Evolutionary conservation across 2,888 invertebrate species (phyloP).

Genomic region (Melikaiella ostensackeni): DNA sequence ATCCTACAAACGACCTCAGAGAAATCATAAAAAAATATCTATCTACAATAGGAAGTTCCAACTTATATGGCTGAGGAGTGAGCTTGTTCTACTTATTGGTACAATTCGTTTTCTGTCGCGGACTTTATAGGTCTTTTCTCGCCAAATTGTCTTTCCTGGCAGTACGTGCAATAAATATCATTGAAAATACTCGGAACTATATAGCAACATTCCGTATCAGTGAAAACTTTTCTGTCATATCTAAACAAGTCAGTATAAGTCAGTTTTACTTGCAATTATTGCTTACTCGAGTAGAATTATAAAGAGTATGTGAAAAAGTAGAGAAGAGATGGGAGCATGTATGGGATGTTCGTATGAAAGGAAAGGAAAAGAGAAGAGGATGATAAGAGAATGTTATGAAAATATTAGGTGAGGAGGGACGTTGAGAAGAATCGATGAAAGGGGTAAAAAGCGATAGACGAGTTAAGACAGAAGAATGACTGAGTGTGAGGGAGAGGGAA

Average conservation of each 20-base stretch:
- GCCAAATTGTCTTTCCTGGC: conserved; percentile 20
- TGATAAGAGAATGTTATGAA: too few relatives aligned
- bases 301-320: too few relatives aligned
- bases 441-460: too few relatives aligned
- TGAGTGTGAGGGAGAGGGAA: too few relatives aligned
- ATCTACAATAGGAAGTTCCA: conserved; percentile 36
- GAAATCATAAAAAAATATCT: conserved; percentile 27
- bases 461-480: too few relatives aligned
- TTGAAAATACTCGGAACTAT: conserved; percentile 26
- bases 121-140: conserved; percentile 40
- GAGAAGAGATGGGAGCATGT: too few relatives aligned
- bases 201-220: conserved; percentile 15
- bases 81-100: conserved; percentile 27
- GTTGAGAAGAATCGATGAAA: too few relatives aligned
- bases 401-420: too few relatives aligned
- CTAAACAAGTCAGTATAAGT: not conserved
- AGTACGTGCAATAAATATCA: conserved; percentile 38
- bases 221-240: not conserved
- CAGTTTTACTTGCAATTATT: not conserved
- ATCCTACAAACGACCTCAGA: conserved; percentile 24
- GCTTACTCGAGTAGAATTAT: too few relatives aligned
- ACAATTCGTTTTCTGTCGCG: conserved; percentile 34
- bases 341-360: too few relatives aligned
- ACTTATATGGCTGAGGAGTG: conserved; percentile 25
- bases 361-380: too few relatives aligned